phyloP scores from a whole-genome alignment of 37 sponge, comb jelly and placozoan species.

The Oscarella lobularis region DNA sequence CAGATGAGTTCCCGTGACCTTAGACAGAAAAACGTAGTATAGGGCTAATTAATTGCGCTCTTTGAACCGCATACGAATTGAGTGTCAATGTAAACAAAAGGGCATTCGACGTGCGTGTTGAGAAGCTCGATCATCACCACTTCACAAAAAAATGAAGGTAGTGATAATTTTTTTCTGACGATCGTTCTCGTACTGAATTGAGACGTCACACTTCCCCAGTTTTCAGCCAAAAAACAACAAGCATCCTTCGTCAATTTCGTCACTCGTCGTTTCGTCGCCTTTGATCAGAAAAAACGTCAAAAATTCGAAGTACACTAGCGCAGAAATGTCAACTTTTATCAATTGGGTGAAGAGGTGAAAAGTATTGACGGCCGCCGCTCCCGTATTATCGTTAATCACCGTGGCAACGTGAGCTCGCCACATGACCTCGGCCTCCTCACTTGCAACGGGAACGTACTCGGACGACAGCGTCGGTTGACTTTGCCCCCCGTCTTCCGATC shows the following conservation, averaged over 20 bases:
- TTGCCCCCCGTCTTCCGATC: background rate
- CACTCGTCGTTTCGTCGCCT: background rate
- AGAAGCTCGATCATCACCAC: background rate
- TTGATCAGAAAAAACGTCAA: background rate
- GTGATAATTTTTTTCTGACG: too few relatives aligned
- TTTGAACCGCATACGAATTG: background rate
- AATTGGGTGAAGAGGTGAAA: conserved; percentile 48
- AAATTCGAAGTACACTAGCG: background rate
- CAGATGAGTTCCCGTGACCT: background rate
- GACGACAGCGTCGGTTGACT: background rate
- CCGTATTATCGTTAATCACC: conserved; percentile 17
- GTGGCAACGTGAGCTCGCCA: conserved; percentile 46
- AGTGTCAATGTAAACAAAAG: background rate
- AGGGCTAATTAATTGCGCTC: too few relatives aligned
- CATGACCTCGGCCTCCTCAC: conserved; percentile 27
- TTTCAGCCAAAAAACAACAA: background rate
- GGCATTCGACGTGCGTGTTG: background rate
- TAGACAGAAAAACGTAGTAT: background rate
- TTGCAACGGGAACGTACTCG: conserved; percentile 7
- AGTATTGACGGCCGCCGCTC: conserved; percentile 33
- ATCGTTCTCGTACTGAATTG: background rate
- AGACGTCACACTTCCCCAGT: background rate
- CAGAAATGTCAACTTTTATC: conserved; percentile 22
- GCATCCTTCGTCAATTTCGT: background rate
- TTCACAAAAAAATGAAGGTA: too few relatives aligned